Percentiles rank a stretch among this genome's conserved stretches.
Evolutionary conservation across 2,888 invertebrate species (phyloP).

Genomic region (Athetis lepigone): DNA sequence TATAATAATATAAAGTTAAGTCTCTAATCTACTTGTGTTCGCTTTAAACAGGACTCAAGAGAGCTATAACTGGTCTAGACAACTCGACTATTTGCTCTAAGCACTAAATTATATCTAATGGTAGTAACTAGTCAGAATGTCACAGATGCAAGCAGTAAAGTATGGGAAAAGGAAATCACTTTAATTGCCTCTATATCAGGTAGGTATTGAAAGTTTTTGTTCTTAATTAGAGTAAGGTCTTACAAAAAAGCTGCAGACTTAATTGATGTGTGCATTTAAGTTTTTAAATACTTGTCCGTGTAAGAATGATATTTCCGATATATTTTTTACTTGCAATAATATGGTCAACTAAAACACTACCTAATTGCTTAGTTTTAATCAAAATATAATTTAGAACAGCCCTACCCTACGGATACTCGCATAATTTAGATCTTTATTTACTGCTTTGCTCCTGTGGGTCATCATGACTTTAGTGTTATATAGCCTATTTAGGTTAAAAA

Average conservation of each 20-base stretch:
- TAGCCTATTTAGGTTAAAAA: no score
- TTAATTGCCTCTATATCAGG: conserved; percentile 37
- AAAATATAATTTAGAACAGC: not conserved
- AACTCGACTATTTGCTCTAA: conserved; percentile 37
- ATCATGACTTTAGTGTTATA: no score
- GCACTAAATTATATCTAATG: conserved; percentile 54
- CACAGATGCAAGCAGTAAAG: conserved; percentile 22
- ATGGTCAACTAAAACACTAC: not conserved
- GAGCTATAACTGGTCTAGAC: conserved; percentile 47
- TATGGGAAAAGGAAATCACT: conserved; percentile 47
- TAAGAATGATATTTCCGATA: conserved; percentile 32
- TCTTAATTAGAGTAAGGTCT: not conserved
- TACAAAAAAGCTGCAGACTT: conserved; percentile 16
- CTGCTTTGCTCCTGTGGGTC: no score
- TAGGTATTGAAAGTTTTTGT: conserved; percentile 11
- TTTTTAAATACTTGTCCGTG: conserved; percentile 10
- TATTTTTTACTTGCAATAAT: conserved; percentile 9
- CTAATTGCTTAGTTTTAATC: not conserved
- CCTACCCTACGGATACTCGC: no score
- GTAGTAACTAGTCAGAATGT: conserved; percentile 39
- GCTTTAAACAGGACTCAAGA: conserved; percentile 54
- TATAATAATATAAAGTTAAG: conserved; percentile 29
- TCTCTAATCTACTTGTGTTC: conserved; percentile 23
- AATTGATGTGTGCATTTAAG: conserved; percentile 17
- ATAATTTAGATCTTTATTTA: no score